Evolutionary conservation across 2,797 vertebrate genomes (phyloP), one percentile per base, ranked within the genome.

Genomic region (Streptopelia turtur): DNA sequence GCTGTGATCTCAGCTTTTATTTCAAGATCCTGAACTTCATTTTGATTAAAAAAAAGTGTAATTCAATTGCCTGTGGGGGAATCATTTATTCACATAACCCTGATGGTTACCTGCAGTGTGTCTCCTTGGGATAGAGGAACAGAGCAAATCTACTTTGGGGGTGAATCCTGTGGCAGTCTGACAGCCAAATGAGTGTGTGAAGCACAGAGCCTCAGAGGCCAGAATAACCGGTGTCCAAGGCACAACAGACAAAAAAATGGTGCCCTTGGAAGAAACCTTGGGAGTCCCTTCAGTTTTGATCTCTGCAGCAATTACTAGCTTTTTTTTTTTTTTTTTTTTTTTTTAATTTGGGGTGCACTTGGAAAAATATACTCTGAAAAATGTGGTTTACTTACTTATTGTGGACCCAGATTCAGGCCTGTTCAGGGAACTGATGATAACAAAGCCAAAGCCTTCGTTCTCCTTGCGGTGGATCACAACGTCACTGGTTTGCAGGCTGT

Each of bases 341-440:
- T 10, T 45, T 20, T 45, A 45, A 41, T 69, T 72, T 35, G 10
- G 13, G 31, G 16, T 20, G 33, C 53, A 72, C 24, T 25, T 53
- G 10, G 23, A 83, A 68, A 72, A 89, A 59, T 8, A 53, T 4
- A 17, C 80, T 33, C 33, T 37, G 71, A 5, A 28, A 85, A 78
- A 16, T 2, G 0, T 33, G 25, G 22, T 88, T 68, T 63, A 98
- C 99, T 98, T 96, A 99, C 99, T 98, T 97, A 99, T 98, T 53
- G 98, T 97, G 75, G 98, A 93, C 16, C 98, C 98, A 1, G 98
- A 98, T 83, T 99, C 99, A 0, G 99, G 99, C 60, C 99, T 98
- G 98, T 99, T 99, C 65, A 99, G 98, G 25, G 99, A 99, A 96
- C 99, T 99, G 98, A 99, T 99, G 98, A 99, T 99, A 71, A 99